Conservation (phyloP, 2,797 vertebrate genomes). For the Ispidina picta region DNA sequence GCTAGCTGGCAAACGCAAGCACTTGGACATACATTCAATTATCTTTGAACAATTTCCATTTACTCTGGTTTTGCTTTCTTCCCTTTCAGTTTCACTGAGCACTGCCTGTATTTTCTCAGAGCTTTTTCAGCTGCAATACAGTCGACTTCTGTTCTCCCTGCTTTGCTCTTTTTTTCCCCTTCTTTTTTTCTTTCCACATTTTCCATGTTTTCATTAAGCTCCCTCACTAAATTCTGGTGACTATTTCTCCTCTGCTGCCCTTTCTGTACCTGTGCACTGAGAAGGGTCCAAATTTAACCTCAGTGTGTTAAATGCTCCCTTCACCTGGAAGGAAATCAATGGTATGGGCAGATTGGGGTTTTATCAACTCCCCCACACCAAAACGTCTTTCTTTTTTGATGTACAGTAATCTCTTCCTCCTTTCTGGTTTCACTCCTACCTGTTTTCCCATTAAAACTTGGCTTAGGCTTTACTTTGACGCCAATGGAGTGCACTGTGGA, state of each 20-base stretch:
- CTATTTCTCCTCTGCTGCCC: constrained; percentile 5
- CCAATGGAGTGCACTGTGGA: neutral
- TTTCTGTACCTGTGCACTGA: neutral
- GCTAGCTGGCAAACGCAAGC: constrained; percentile 37
- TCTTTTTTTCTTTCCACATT: neutral
- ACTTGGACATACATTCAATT: constrained; percentile 72
- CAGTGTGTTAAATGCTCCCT: constrained; percentile 4
- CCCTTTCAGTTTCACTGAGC: constrained; percentile 56
- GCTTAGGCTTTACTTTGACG: neutral
- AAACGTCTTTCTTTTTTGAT: neutral
- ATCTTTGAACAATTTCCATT: constrained; percentile 73
- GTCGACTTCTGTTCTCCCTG: neutral
- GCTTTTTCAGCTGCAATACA: constrained; percentile 14
- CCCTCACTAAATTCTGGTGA: neutral
- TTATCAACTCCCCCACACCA: neutral
- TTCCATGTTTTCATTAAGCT: constrained; percentile 35
- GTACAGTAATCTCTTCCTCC: neutral
- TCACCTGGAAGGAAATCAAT: constrained; percentile 37
- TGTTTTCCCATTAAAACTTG: constrained; percentile 5
- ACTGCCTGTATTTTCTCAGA: constrained; percentile 40
- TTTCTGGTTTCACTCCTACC: neutral
- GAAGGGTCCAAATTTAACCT: neutral
- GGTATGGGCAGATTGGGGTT: neutral
- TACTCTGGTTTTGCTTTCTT: constrained; percentile 48
- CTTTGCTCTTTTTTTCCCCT: neutral